phyloP scores from a whole-genome alignment of 2,797 vertebrate species.

The Megaceryle alcyon region DNA sequence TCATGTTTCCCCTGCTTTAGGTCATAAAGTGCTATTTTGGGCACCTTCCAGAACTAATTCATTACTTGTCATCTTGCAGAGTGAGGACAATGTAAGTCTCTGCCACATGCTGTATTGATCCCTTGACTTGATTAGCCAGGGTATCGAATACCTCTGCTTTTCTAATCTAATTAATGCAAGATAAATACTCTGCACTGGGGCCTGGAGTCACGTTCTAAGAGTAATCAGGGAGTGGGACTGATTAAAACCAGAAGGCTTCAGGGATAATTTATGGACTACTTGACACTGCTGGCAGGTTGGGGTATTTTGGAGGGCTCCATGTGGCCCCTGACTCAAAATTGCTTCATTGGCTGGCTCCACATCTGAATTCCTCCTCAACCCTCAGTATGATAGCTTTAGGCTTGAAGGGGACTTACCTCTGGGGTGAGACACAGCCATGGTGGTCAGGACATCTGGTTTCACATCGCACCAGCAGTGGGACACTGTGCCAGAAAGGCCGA shows the following conservation, averaged over 20 bases:
- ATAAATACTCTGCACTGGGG: slow-evolving; percentile 78
- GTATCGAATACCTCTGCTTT: slow-evolving; percentile 82
- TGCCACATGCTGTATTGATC: slow-evolving; percentile 79
- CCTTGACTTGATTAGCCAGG: slow-evolving; percentile 81
- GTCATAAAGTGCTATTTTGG: slow-evolving; percentile 1
- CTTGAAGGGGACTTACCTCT: neutral
- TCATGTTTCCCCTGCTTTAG: neutral
- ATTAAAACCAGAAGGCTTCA: slow-evolving; percentile 69
- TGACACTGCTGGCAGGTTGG: slow-evolving; percentile 40
- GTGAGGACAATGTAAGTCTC: slow-evolving; percentile 17
- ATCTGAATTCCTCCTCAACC: neutral
- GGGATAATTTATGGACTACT: slow-evolving; percentile 76
- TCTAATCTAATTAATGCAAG: slow-evolving; percentile 83
- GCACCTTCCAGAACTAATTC: slow-evolving; percentile 12
- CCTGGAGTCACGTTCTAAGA: slow-evolving; percentile 67
- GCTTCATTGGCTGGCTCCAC: neutral
- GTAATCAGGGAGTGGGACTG: slow-evolving; percentile 55
- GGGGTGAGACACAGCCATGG: neutral
- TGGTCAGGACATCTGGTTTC: neutral
- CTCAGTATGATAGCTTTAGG: neutral
- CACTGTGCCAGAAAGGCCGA: neutral
- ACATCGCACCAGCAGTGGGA: neutral
- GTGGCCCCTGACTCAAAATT: neutral
- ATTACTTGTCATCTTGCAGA: slow-evolving; percentile 13
- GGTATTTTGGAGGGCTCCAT: neutral